Conservation (phyloP, 2,113 vertebrate genomes). For the Chaenogobius annularis region DNA sequence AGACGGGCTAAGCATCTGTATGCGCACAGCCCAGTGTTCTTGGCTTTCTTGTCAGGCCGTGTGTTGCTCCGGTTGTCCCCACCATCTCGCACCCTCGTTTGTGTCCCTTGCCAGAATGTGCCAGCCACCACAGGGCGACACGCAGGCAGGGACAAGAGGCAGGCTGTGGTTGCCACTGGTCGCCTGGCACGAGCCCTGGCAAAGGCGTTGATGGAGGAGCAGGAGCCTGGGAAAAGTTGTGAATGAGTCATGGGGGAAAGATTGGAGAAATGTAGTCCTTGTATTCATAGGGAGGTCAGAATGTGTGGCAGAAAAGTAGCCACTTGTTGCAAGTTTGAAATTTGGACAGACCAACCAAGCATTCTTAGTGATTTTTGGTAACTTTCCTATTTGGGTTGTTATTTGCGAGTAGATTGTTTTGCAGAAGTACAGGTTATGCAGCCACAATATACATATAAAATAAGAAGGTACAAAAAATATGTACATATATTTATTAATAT, state of each 20-base stretch:
- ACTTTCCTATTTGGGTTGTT: neutral
- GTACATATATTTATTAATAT: too few species aligned
- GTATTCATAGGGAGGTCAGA: neutral
- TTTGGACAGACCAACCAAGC: neutral
- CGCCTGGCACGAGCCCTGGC: constrained; percentile 47
- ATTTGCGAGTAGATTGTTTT: neutral
- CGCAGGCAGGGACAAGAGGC: constrained; percentile 69
- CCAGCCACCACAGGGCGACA: constrained; percentile 71
- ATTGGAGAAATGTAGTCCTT: neutral
- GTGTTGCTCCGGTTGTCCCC: constrained; percentile 35
- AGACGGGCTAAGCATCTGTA: constrained; percentile 81
- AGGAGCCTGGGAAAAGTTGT: constrained; percentile 17
- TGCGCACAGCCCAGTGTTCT: constrained; percentile 77
- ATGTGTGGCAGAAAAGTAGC: too few species aligned
- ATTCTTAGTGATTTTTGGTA: neutral
- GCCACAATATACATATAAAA: too few species aligned
- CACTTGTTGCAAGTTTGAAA: neutral
- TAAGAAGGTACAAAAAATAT: too few species aligned
- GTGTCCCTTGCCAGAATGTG: constrained; percentile 77
- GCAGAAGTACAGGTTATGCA: neutral
- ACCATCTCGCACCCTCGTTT: constrained; percentile 25
- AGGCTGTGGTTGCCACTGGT: constrained; percentile 58
- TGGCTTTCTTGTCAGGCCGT: constrained; percentile 66
- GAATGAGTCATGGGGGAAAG: constrained; percentile 6
- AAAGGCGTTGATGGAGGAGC: constrained; percentile 19